phyloP scores from a whole-genome alignment of 2,888 invertebrate genomes.

The Galerucella nymphaeae region DNA sequence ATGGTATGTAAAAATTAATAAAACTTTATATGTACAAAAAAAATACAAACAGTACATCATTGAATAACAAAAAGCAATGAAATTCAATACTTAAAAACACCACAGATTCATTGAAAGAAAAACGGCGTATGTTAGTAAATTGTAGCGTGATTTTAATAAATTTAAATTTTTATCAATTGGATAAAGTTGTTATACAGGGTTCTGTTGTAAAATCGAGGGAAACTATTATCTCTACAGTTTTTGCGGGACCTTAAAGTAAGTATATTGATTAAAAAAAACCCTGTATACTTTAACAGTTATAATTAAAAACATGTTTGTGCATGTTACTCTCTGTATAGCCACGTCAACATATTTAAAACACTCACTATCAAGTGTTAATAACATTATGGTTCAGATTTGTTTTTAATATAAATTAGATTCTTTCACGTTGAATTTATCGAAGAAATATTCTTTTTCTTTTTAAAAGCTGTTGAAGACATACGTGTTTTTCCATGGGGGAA shows the following conservation, averaged over 20 bases:
- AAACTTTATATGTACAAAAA: conserved; percentile 29
- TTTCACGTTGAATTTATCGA: neutral
- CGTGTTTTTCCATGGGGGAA: no score
- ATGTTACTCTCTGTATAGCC: neutral
- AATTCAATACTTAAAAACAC: neutral
- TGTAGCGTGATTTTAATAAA: neutral
- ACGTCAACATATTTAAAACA: neutral
- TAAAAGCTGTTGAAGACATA: no score
- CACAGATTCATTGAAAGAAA: neutral
- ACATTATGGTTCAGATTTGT: no score
- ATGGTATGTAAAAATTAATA: conserved; percentile 1
- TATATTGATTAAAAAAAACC: no score
- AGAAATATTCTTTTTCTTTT: no score
- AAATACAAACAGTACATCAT: conserved; percentile 19
- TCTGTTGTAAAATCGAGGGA: no score
- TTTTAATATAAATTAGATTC: neutral
- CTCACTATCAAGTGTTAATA: neutral
- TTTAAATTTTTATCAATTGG: neutral
- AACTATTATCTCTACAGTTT: no score
- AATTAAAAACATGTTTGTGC: neutral
- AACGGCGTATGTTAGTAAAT: neutral
- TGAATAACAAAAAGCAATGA: neutral
- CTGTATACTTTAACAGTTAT: neutral
- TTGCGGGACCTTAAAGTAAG: no score
- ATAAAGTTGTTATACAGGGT: neutral